Base-by-base conservation (phyloP, 1,140 invertebrate genomes). In the Aphelinus atriplicis region DNA sequence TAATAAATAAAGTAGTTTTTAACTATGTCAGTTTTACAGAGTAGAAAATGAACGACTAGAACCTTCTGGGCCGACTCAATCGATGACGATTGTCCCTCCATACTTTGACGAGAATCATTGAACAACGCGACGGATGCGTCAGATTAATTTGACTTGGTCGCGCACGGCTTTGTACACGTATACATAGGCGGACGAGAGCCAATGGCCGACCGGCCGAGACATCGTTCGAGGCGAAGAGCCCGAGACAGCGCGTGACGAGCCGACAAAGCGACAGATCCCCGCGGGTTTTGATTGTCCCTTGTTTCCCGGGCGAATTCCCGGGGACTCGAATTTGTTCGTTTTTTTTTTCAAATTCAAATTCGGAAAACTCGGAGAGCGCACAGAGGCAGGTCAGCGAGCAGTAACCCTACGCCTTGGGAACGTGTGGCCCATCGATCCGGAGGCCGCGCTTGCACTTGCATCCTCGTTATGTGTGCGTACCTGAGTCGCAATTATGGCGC, bases 381-480 rank as follows among this genome's bases (percentile, higher is more conserved):
- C 63, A 7, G 51, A 10, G 56, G 45, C 60, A 43, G 69, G 50
- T 9, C 60, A 45, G 53, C 50, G 45, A 55, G 26, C 7, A 42
- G 87, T 88, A 88, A 88, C 86, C 82, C 83, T 86, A 88, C 80
- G 81, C 87, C 86, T 87, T 88, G 87, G 86, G 87, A 88, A 88
- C 79, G 64, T 51, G 26, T 26, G 46, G 56, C 53, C 50, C 57
- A 43, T 42, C 10, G 71, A 68, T 74, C 77, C 48, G 10, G n/a
- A 45, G 26, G 42, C 55, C 47, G n/a, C 51, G 73, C 71, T 65
- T 64, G 76, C 43, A 69, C 77, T 55, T 77, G 26, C 26, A 26
- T 78, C 72, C 56, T 60, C 67, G 76, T 42, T 66, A 72, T 62
- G 77, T 77, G 77, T 77, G 69, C 80, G 70, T 58, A 68, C 67